phyloP scores from a whole-genome alignment of 2,113 vertebrate genomes.

The Machaerirhynchus nigripectus region DNA sequence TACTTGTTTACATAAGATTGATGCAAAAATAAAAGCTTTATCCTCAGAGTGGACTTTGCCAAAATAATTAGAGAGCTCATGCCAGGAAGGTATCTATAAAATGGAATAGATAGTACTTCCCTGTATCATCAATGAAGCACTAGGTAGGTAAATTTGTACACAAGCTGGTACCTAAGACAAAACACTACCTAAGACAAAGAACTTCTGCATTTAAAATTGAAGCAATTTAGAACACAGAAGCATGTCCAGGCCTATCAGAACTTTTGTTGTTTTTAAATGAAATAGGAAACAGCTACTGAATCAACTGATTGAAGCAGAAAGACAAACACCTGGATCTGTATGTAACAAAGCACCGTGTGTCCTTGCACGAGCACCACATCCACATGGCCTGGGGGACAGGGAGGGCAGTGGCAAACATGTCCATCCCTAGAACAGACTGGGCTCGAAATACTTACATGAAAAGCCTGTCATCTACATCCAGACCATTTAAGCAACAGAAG shows the following conservation, averaged over 20 bases:
- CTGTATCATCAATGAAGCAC: background rate
- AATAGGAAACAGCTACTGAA: background rate
- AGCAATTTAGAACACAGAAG: background rate
- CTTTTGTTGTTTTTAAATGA: background rate
- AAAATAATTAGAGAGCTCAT: background rate
- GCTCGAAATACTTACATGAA: background rate
- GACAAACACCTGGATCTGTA: rapidly evolving
- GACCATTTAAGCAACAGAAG: background rate
- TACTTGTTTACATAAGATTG: background rate
- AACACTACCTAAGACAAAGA: background rate
- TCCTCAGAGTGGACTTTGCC: background rate
- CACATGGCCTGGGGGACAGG: background rate
- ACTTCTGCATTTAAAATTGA: background rate
- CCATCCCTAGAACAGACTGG: background rate
- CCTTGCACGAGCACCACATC: background rate
- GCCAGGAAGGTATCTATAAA: background rate
- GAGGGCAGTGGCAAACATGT: background rate
- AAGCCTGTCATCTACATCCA: background rate
- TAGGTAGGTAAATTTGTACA: background rate
- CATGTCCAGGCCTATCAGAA: background rate
- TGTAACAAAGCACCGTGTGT: background rate
- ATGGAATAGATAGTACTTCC: background rate
- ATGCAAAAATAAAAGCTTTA: background rate
- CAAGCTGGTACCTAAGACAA: background rate
- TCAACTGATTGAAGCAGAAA: background rate